These are phyloP conservation scores for Bombycilla garrulus DNA, from an alignment of 2,113 vertebrate genomes.

Conservation along the genomic window DNA sequence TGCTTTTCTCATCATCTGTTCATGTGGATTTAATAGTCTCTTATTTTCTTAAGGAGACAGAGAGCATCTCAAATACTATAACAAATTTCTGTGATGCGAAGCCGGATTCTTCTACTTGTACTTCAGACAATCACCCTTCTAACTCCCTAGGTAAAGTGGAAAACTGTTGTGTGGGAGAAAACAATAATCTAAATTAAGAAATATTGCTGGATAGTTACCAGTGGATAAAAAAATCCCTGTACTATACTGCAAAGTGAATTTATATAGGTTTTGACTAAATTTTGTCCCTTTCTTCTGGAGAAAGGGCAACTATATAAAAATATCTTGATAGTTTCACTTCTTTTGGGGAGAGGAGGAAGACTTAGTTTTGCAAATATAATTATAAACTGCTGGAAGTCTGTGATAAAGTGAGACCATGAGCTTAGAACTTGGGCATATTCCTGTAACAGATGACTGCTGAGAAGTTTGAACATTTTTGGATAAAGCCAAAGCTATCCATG, in stretches of 20 bases:
- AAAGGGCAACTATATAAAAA: not conserved
- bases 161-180: not conserved
- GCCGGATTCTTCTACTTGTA: not conserved
- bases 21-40: not conserved
- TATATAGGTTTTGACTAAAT: not conserved
- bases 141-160: slow-evolving; percentile 33
- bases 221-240: not conserved
- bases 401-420: fast-evolving
- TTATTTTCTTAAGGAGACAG: slow-evolving; percentile 55
- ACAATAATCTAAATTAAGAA: not conserved
- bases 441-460: not conserved
- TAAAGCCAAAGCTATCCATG: not conserved
- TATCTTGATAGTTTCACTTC: not conserved
- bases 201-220: not conserved
- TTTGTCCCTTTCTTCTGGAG: not conserved
- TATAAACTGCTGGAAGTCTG: not conserved
- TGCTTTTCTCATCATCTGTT: not conserved
- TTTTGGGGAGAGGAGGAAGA: not conserved
- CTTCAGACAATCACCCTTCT: not conserved
- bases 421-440: not conserved
- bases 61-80: not conserved
- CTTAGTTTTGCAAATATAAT: not conserved
- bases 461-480: not conserved
- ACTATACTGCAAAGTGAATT: not conserved
- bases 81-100: not conserved